Evolutionary conservation across 2,797 vertebrate species (phyloP).

Genomic region (Amniataba percoides): DNA sequence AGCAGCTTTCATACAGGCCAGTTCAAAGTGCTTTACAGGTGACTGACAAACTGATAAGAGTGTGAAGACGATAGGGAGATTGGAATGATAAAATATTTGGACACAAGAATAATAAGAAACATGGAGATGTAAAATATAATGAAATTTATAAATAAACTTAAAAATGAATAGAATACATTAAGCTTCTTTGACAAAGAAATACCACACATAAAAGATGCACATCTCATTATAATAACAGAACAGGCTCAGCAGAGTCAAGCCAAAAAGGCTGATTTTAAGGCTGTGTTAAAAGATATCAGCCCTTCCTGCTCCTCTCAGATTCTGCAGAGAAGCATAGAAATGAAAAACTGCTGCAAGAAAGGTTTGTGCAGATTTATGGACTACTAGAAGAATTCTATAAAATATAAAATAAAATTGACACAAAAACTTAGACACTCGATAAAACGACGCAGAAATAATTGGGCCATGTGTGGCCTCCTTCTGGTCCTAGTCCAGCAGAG

Average conservation of each 20-base stretch:
- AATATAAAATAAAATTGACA: background rate
- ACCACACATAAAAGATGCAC: background rate
- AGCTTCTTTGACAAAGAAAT: background rate
- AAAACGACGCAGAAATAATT: background rate
- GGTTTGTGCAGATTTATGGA: background rate
- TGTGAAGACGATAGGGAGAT: background rate
- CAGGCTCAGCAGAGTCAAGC: background rate
- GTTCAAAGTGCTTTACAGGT: constrained; percentile 10
- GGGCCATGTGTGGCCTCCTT: background rate
- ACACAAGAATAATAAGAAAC: background rate
- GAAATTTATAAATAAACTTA: background rate
- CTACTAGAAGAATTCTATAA: background rate
- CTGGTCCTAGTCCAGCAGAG: background rate
- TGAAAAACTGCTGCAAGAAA: background rate
- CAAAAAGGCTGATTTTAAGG: background rate
- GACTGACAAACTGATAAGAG: background rate
- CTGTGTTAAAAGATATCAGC: background rate
- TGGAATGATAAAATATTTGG: background rate
- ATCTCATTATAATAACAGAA: background rate
- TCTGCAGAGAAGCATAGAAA: constrained; percentile 7
- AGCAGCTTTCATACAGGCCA: background rate
- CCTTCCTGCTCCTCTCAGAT: background rate
- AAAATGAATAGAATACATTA: background rate
- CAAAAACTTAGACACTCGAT: background rate
- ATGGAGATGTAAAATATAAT: constrained; percentile 1